Base-by-base conservation (phyloP, 1,140 invertebrate genomes). In the Lutraria rhynchaena region DNA sequence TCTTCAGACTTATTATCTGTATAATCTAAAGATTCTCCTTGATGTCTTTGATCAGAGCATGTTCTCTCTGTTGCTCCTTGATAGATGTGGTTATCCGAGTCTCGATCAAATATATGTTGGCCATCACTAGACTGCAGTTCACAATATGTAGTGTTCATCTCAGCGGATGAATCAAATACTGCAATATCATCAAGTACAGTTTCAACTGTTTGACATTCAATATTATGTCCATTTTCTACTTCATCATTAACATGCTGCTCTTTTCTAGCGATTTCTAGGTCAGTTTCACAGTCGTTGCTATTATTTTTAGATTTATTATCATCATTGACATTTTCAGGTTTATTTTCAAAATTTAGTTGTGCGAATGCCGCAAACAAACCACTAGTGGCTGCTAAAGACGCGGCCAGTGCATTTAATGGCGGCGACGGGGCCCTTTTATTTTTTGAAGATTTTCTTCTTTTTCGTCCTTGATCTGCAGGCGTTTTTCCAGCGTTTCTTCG, bases 351-450 rank as follows among this genome's bases (percentile, higher is more conserved):
- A 19, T 69, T n/a, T 33, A 19, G 4, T 9, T 69, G 5, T 7
- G 44, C 65, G 15, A 69, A 29, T 29, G 65, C 65, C 31, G 65
- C 44, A 27, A 69, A 19, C 17, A 69, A 9, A 13, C 44, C 3
- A 1, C 17, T 17, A 7, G 65, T 27, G 17, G 13, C 46, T 17
- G 17, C 17, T n/a, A 69, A 24, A 22, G 31, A 22, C n/a, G 1
- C 1, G 2, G 19, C 5, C 15, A 51, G 11, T 7, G 3, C 35
- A 46, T 15, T 19, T n/a, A 3, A n/a, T 1, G 65, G 65, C 9
- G 65, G 65, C 2, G n/a, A 27, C 11, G 65, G 65, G 22, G 65
- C 65, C n/a, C 29, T 19, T 69, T 17, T 29, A n/a, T 69, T 69
- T 27, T 69, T 69, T n/a, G 24, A 17, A 13, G 35, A 44, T 35